Conservation (phyloP, 2,113 vertebrate genomes). For the Salvelinus alpinus region DNA sequence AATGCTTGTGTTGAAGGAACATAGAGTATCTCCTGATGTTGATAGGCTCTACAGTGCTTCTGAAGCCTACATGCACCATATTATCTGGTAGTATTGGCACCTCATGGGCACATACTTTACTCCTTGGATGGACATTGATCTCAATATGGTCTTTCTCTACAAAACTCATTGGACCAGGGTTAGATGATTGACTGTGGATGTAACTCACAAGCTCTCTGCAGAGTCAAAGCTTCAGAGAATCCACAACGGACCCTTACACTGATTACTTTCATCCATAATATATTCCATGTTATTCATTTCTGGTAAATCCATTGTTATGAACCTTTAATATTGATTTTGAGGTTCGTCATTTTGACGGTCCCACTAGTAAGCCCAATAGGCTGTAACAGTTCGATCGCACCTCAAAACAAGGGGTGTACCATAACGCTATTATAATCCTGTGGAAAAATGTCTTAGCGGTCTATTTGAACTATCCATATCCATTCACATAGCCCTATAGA, state of each 20-base stretch:
- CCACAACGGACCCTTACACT: neutral
- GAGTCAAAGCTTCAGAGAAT: neutral
- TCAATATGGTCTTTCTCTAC: neutral
- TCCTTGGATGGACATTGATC: neutral
- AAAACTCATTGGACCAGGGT: neutral
- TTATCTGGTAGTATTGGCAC: neutral
- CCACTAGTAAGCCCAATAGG: constrained; percentile 14
- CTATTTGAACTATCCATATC: neutral
- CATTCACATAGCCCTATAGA: neutral
- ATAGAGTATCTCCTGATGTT: neutral
- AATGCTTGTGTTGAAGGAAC: neutral
- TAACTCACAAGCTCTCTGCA: neutral
- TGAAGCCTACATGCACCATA: neutral
- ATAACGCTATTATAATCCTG: neutral
- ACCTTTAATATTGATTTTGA: constrained; percentile 18
- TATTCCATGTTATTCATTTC: constrained; percentile 21
- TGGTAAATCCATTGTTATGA: constrained; percentile 12
- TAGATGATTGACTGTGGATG: neutral
- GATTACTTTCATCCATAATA: neutral
- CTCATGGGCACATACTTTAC: neutral
- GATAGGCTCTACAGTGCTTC: neutral
- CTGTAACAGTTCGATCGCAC: neutral
- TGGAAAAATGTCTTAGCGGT: neutral
- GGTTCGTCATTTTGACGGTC: constrained; percentile 20
- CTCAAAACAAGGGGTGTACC: neutral